Evolutionary conservation across 2,888 invertebrate species (phyloP).

Genomic region (Ptilodon capucinus): DNA sequence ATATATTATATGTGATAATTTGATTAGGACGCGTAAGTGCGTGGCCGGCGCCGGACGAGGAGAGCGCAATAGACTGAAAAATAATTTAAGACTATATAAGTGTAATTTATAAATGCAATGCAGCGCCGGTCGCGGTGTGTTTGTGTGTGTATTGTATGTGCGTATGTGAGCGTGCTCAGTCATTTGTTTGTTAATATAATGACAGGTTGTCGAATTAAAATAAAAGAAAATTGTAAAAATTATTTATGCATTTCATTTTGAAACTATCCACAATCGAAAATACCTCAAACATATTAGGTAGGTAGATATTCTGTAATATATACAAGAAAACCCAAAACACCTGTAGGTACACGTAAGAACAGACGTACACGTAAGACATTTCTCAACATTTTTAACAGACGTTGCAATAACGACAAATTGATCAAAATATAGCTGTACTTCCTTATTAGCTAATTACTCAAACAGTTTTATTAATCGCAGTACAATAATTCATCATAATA

Average conservation of each 20-base stretch:
- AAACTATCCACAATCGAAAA: conserved; percentile 1
- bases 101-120: conserved; percentile 85
- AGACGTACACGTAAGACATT: too few species aligned
- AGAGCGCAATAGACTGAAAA: conserved; percentile 84
- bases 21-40: conserved; percentile 80
- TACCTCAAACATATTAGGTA: background rate
- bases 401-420: too few species aligned
- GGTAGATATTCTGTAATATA: too few species aligned
- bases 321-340: too few species aligned
- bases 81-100: conserved; percentile 83
- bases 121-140: conserved; percentile 85
- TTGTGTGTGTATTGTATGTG: conserved; percentile 84
- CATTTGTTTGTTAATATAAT: conserved; percentile 86
- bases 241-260: conserved; percentile 57
- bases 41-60: conserved; percentile 82
- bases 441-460: too few species aligned
- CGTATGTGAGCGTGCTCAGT: conserved; percentile 85
- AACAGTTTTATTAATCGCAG: too few species aligned
- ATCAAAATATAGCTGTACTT: too few species aligned
- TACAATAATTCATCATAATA: too few species aligned
- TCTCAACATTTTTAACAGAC: too few species aligned
- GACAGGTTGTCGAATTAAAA: conserved; percentile 90
- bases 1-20: conserved; percentile 87
- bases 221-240: conserved; percentile 81
- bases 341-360: too few species aligned